A percentile compares a stretch with the other conserved stretches of the same genome.
phyloP scores from a whole-genome alignment of 1,140 invertebrate genomes.

The Lepidurus apus region DNA sequence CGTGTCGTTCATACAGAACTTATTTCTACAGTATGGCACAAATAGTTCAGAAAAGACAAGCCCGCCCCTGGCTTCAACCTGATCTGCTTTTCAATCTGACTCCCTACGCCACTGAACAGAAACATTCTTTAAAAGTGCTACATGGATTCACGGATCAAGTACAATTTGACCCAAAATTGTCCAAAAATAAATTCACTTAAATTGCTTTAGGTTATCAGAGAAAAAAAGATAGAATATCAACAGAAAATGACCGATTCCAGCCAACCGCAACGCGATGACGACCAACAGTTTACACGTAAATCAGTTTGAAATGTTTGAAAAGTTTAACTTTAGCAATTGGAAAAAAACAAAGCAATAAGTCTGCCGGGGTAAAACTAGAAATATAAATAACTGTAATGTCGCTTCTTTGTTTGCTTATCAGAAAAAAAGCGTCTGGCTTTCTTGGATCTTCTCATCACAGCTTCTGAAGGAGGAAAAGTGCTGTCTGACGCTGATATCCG shows the following conservation, averaged over 20 bases:
- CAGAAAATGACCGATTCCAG: background rate
- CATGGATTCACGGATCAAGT: slow-evolving; percentile 66
- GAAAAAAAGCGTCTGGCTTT: slow-evolving; percentile 60
- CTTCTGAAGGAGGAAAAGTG: slow-evolving; percentile 49
- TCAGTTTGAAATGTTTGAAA: background rate
- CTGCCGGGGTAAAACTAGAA: no score
- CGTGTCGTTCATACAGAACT: slow-evolving; percentile 31
- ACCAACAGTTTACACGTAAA: background rate
- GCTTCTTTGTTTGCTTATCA: slow-evolving; percentile 38
- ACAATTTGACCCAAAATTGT: slow-evolving; percentile 36
- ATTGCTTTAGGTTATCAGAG: background rate
- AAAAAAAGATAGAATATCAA: background rate
- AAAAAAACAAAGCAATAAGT: no score
- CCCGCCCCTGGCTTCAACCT: slow-evolving; percentile 59
- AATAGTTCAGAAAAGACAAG: slow-evolving; percentile 54
- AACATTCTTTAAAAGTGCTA: slow-evolving; percentile 57
- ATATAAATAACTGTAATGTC: background rate
- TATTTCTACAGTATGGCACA: slow-evolving; percentile 49
- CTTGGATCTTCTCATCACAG: slow-evolving; percentile 65
- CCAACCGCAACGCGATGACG: background rate
- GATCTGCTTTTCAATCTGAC: slow-evolving; percentile 58
- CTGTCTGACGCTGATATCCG: slow-evolving; percentile 63
- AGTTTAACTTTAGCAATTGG: no score
- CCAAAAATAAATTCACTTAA: background rate
- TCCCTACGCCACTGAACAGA: slow-evolving; percentile 53